Percentiles rank a stretch among this genome's conserved stretches.
Evolutionary conservation across 2,888 invertebrate species (phyloP).

Genomic region (Isotomurus palustris): DNA sequence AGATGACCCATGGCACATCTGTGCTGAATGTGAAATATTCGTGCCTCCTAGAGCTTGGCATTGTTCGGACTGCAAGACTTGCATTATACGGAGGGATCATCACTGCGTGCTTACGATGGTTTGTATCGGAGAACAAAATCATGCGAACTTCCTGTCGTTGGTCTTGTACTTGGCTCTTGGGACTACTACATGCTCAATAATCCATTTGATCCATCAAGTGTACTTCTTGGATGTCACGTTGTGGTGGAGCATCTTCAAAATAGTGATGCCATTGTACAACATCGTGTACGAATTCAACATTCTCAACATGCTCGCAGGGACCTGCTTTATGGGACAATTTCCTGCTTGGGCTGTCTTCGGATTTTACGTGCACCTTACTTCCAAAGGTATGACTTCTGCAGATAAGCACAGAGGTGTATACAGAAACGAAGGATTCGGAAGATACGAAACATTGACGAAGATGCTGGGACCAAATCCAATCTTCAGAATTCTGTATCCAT

Average conservation of each 20-base stretch:
- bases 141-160: constrained; percentile 40
- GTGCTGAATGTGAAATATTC: constrained; percentile 41
- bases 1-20: constrained; percentile 41
- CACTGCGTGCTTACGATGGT: constrained; percentile 41
- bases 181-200: constrained; percentile 10
- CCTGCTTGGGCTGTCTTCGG: constrained; percentile 25
- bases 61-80: constrained; percentile 35
- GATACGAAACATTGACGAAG: constrained; percentile 22
- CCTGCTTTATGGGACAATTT: constrained; percentile 31
- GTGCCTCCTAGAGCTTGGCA: constrained; percentile 44
- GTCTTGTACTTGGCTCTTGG: constrained; percentile 36
- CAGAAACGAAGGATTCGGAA: background rate
- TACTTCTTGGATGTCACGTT: constrained; percentile 16
- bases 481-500: constrained; percentile 40
- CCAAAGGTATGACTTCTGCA: constrained; percentile 27
- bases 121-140: constrained; percentile 45
- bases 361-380: constrained; percentile 31
- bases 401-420: constrained; percentile 16
- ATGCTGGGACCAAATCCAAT: constrained; percentile 39
- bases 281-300: constrained; percentile 33
- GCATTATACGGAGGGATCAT: constrained; percentile 38
- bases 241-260: constrained; percentile 30
- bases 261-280: constrained; percentile 31
- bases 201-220: constrained; percentile 14
- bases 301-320: constrained; percentile 18